Evolutionary conservation across 2,888 invertebrate species (phyloP).

Genomic region (Itoplectis maculator): DNA sequence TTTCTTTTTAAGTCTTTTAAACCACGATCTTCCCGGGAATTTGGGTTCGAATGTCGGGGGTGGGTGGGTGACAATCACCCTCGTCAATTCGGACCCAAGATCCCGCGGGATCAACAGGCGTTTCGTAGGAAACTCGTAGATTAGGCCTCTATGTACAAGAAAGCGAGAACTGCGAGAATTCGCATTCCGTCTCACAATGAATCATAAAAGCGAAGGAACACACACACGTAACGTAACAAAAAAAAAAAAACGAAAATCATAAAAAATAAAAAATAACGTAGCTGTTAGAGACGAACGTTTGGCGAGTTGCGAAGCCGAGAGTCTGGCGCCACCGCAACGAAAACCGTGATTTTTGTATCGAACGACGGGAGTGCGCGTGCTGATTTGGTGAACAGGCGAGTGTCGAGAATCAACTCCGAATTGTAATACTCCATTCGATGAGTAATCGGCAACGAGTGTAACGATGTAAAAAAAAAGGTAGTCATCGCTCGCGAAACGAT

Average conservation of each 20-base stretch:
- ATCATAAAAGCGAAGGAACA: slow-evolving; percentile 53
- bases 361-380: slow-evolving; percentile 32
- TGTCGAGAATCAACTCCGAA: slow-evolving; percentile 1
- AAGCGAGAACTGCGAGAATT: slow-evolving; percentile 58
- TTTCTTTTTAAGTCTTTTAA: slow-evolving; percentile 29
- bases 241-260: slow-evolving; percentile 48
- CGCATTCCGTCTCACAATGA: slow-evolving; percentile 61
- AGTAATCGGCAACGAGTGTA: slow-evolving; percentile 45
- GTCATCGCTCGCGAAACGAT: slow-evolving; percentile 51
- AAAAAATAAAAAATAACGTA: slow-evolving; percentile 48
- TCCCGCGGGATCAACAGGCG: slow-evolving; percentile 13
- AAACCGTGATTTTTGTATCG: slow-evolving; percentile 53
- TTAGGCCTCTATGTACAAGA: slow-evolving; percentile 64
- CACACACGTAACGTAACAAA: slow-evolving; percentile 46
- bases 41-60: neutral
- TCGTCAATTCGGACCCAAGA: neutral
- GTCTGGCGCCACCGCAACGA: slow-evolving; percentile 41
- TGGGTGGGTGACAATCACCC: too few relatives aligned
- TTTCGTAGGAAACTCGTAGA: slow-evolving; percentile 49
- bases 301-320: slow-evolving; percentile 17
- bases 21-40: slow-evolving; percentile 11
- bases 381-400: neutral
- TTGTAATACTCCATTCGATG: slow-evolving; percentile 3
- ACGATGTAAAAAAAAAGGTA: slow-evolving; percentile 49
- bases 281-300: slow-evolving; percentile 48